phyloP scores from a whole-genome alignment of 2,888 invertebrate genomes.

The Acheta domesticus region DNA sequence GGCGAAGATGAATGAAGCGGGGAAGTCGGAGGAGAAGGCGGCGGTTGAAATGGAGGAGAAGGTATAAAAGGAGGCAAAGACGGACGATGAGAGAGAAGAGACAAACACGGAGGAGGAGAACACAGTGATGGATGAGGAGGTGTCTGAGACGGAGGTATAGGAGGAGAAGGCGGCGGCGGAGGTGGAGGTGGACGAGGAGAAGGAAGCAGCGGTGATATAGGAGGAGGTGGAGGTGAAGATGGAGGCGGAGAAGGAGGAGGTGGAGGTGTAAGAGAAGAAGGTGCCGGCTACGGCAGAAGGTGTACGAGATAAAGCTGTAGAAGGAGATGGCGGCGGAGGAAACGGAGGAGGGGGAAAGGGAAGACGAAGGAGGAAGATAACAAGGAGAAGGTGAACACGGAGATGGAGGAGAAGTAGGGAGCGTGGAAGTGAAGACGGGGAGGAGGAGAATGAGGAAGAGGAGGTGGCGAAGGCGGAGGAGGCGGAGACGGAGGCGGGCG shows the following conservation, averaged over 20 bases:
- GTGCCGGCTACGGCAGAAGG: too few relatives aligned
- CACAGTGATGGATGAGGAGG: too few relatives aligned
- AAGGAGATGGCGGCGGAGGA: not conserved
- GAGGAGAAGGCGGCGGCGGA: not conserved
- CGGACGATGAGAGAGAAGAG: not conserved
- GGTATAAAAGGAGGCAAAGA: not conserved
- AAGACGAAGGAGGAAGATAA: too few relatives aligned
- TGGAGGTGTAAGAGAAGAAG: too few relatives aligned
- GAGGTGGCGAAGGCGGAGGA: accelerated
- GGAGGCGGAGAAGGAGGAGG: not conserved
- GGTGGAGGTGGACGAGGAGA: not conserved
- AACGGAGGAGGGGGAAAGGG: too few relatives aligned
- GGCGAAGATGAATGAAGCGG: not conserved
- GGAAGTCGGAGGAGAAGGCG: not conserved
- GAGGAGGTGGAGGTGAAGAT: too few relatives aligned
- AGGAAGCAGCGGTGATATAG: too few relatives aligned
- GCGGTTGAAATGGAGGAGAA: not conserved
- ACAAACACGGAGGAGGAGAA: not conserved
- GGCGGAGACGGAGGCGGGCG: not conserved
- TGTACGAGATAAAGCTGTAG: too few relatives aligned
- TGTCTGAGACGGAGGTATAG: not conserved
- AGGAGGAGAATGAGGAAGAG: not conserved
- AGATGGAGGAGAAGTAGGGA: not conserved
- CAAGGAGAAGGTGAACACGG: not conserved
- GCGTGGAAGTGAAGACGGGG: not conserved